Evolutionary conservation across 2,797 vertebrate genomes (phyloP).

Genomic region (Falco concolor): DNA sequence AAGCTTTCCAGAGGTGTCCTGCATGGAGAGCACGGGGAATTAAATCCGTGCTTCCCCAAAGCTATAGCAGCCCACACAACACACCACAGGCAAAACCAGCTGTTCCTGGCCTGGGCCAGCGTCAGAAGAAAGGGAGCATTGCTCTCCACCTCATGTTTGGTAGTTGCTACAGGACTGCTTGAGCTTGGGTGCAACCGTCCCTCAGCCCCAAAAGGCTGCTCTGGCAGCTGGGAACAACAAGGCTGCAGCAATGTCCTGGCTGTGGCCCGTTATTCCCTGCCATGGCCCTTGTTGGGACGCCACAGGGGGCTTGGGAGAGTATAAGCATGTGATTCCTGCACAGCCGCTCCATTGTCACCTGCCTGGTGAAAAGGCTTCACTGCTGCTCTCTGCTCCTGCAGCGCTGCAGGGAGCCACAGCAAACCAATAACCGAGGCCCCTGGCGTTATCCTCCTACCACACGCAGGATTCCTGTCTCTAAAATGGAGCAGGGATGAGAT

Average conservation of each 20-base stretch:
- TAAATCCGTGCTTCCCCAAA: not conserved
- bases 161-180: not conserved
- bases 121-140: not conserved
- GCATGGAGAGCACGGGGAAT: not conserved
- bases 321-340: not conserved
- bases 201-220: fast-evolving
- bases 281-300: fast-evolving
- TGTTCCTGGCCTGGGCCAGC: not conserved
- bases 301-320: not conserved
- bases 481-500: not conserved
- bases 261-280: not conserved
- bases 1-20: not conserved
- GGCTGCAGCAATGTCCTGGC: not conserved
- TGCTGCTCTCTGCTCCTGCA: not conserved
- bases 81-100: not conserved
- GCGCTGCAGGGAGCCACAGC: not conserved
- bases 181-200: not conserved
- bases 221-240: not conserved
- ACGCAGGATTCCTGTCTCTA: not conserved
- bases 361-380: not conserved
- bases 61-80: not conserved
- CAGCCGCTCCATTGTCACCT: not conserved
- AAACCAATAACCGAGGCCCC: not conserved
- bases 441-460: not conserved
- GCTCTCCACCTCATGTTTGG: not conserved